Percentiles rank a stretch among this genome's conserved stretches.
These are phyloP conservation scores for Hypanus sabinus DNA, from an alignment of 2,113 vertebrate genomes.

Conservation along the genomic window DNA sequence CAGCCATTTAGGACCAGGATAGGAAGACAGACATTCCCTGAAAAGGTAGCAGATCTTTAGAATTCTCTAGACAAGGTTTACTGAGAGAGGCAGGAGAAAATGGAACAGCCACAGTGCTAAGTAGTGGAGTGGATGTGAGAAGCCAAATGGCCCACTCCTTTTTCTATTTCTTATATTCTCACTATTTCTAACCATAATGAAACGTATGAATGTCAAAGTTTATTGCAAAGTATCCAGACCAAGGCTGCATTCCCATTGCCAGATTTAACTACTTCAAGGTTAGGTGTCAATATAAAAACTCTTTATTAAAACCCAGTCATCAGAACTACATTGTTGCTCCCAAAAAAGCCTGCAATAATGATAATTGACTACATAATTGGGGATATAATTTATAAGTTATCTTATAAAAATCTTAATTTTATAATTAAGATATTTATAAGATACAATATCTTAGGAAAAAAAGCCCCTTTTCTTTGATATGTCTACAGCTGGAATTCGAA, in stretches of 20 bases:
- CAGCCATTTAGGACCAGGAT: no score
- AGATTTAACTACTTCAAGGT: not conserved
- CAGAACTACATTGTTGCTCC: not conserved
- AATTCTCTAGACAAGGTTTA: no score
- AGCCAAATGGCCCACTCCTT: no score
- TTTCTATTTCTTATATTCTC: no score
- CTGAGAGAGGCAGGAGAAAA: no score
- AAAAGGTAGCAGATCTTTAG: no score
- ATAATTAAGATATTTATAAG: not conserved
- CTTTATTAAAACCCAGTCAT: not conserved
- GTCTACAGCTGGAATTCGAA: not conserved
- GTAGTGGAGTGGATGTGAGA: no score
- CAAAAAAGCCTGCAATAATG: not conserved
- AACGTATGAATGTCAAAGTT: not conserved
- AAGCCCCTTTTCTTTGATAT: slow-evolving; percentile 1
- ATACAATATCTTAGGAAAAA: slow-evolving; percentile 13
- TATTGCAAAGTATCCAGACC: not conserved
- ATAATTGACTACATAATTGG: not conserved
- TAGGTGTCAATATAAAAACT: not conserved
- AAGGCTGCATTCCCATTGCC: not conserved
- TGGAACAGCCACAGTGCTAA: no score
- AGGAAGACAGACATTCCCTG: no score
- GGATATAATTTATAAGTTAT: no score
- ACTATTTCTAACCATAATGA: not conserved
- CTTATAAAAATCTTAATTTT: no score